Base-by-base conservation (phyloP, 2,888 invertebrate genomes). In the Latrodectus hesperus region DNA sequence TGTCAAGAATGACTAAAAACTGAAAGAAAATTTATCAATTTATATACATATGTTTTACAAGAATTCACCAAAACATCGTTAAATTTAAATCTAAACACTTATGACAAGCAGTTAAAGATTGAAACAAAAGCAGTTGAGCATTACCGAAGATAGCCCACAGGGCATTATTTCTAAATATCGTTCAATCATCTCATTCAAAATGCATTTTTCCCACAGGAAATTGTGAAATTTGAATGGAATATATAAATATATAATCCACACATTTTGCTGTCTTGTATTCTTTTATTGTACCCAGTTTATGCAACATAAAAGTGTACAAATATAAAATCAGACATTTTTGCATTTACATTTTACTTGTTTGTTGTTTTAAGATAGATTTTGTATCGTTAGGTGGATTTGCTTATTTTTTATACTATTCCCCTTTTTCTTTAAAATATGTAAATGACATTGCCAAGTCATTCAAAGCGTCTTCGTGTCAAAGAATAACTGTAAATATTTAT, bases 231-330 rank as follows among this genome's bases (percentile, higher is more conserved):
- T 67, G 53, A 72, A 53, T 65, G 65, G 81, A 81, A 81, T 81
- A 81, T 52, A 81, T 81, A 74, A 73, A 81, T 81, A 81, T 53
- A 74, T 81, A 81, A 81, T 81, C 81, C 73, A 67, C 73, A 67
- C 72, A 22, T 67, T 78, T 78, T 49, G 38, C 12, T 55, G 73
- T 55, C 72, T 52, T 16, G 52, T 17, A 65, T 64, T 74, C 70
- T 81, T 67, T 64, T 67, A n/a, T 53, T 55, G 67, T 26, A 9
- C 70, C 38, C 68, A 12, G 9, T 5, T 55, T 38, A 52, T 22
- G n/a, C 5, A 12, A 65, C 22, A n/a, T 60, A 52, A 67, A 64
- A 26, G 52, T 53, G 49, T n/a, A 51, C 49, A 2, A 71, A 80
- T 67, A 77, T 67, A 72, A 80, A 80, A 72, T 72, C 51, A 52